phyloP scores from a whole-genome alignment of 2,113 vertebrate species.

The Oplegnathus fasciatus region DNA sequence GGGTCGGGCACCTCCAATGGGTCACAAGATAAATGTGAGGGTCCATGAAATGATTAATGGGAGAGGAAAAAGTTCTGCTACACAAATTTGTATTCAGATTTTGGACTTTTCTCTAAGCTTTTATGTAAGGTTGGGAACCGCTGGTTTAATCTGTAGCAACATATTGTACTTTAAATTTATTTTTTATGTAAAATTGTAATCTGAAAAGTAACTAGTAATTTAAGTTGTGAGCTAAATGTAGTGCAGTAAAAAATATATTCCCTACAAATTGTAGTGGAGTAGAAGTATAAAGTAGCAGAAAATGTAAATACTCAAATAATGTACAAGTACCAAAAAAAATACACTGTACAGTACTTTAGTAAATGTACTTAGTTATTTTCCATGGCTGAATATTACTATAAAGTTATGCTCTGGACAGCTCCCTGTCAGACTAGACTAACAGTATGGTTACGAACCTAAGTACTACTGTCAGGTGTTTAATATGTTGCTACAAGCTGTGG shows the following conservation, averaged over 20 bases:
- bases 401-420: neutral
- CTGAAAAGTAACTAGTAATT: neutral
- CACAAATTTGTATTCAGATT: neutral
- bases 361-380: no score
- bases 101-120: neutral
- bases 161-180: neutral
- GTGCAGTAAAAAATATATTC: neutral
- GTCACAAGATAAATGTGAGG: neutral
- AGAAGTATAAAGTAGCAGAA: neutral
- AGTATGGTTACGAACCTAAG: neutral
- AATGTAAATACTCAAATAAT: neutral
- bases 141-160: neutral
- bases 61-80: neutral
- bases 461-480: neutral
- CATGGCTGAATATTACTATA: no score
- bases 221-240: neutral
- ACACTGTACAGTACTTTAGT: no score
- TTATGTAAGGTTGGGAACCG: neutral
- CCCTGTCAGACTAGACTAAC: neutral
- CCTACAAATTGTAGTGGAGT: neutral
- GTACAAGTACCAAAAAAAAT: no score
- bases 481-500: neutral
- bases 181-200: no score
- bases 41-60: neutral
- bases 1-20: no score